Percentiles rank a stretch among this genome's conserved stretches.
These are phyloP conservation scores for Varanus komodoensis DNA, from an alignment of 2,113 vertebrate species.

Conservation along the genomic window DNA sequence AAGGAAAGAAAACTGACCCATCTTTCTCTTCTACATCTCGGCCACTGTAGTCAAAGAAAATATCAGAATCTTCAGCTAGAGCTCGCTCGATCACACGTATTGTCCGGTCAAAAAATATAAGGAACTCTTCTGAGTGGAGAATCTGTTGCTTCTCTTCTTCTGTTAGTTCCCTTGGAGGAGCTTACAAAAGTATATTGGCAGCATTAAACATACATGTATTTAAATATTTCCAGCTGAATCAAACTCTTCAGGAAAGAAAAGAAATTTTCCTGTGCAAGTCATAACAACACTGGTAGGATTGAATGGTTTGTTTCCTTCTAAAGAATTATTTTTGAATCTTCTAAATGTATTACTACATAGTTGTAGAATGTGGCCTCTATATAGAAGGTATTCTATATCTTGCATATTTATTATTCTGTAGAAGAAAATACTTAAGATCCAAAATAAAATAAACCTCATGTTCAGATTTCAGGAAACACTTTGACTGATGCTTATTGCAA, in stretches of 20 bases:
- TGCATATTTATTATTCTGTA: constrained; percentile 73
- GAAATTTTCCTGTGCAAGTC: constrained; percentile 54
- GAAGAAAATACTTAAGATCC: constrained; percentile 63
- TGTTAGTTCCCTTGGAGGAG: constrained; percentile 90
- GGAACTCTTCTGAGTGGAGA: constrained; percentile 95
- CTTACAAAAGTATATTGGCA: constrained; percentile 70
- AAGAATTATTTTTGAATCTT: constrained; percentile 56
- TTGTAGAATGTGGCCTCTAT: constrained; percentile 51
- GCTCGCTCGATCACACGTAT: constrained; percentile 96
- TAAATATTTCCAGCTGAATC: constrained; percentile 58
- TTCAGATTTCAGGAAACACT: constrained; percentile 71
- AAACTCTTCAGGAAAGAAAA: constrained; percentile 44
- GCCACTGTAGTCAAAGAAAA: constrained; percentile 97
- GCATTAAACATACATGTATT: constrained; percentile 55
- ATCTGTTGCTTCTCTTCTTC: constrained; percentile 98
- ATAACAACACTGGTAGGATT: constrained; percentile 21
- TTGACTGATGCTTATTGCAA: constrained; percentile 51
- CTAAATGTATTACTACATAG: constrained; percentile 50
- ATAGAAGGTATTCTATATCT: constrained; percentile 51
- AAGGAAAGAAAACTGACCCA: constrained; percentile 81
- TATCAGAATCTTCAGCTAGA: constrained; percentile 91
- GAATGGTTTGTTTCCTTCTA: constrained; percentile 60
- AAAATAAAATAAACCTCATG: constrained; percentile 66
- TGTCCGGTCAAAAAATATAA: constrained; percentile 96
- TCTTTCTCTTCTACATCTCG: constrained; percentile 94